Evolutionary conservation across 2,888 invertebrate genomes (phyloP).

Genomic region (Liopterus haemorrhoidalis): DNA sequence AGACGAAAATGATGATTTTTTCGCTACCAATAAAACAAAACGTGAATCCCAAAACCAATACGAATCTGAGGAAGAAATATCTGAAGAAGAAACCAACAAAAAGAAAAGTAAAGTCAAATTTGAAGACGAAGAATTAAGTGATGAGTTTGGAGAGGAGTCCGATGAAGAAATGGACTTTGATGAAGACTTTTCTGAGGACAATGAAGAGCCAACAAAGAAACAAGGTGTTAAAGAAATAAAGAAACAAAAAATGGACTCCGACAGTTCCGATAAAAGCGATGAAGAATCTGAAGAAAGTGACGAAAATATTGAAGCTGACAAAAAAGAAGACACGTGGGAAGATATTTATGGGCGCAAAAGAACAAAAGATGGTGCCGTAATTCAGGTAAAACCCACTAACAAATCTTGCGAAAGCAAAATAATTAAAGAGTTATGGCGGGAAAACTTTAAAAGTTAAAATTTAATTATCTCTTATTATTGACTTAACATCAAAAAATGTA

Average conservation of each 20-base stretch:
- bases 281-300: slow-evolving; percentile 14
- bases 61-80: slow-evolving; percentile 8
- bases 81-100: slow-evolving; percentile 17
- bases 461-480: no score
- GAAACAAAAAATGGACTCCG: slow-evolving; percentile 21
- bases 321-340: slow-evolving; percentile 55
- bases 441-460: no score
- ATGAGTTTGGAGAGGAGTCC: slow-evolving; percentile 17
- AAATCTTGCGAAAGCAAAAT: slow-evolving; percentile 8
- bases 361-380: slow-evolving; percentile 72
- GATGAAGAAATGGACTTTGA: slow-evolving; percentile 25
- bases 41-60: neutral
- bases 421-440: slow-evolving; percentile 1
- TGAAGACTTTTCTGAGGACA: slow-evolving; percentile 28
- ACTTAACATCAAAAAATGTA: no score
- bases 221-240: slow-evolving; percentile 2
- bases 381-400: slow-evolving; percentile 56
- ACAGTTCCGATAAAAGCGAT: slow-evolving; percentile 24
- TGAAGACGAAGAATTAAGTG: slow-evolving; percentile 23
- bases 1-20: slow-evolving; percentile 22
- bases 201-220: slow-evolving; percentile 21
- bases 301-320: slow-evolving; percentile 16
- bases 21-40: slow-evolving; percentile 1
- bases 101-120: slow-evolving; percentile 19
- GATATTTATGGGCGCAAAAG: slow-evolving; percentile 90